phyloP scores from a whole-genome alignment of 2,113 vertebrate genomes.

The Pterocles orientalis region DNA sequence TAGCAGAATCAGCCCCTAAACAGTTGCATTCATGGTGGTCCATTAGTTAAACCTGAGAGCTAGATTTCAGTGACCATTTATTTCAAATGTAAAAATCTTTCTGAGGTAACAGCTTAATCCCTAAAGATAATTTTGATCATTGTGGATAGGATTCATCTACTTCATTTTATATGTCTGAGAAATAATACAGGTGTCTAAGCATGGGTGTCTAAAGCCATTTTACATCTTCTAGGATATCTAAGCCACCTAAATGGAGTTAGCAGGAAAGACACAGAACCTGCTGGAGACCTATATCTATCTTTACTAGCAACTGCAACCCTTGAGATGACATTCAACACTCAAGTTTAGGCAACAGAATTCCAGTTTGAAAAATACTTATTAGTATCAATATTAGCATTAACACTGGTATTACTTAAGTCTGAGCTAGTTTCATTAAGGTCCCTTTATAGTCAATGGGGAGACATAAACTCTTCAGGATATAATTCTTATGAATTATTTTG shows the following conservation, averaged over 20 bases:
- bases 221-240: neutral
- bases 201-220: neutral
- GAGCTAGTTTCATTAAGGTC: neutral
- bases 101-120: neutral
- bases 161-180: neutral
- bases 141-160: neutral
- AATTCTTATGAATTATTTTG: neutral
- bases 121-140: neutral
- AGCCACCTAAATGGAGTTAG: neutral
- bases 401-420: neutral
- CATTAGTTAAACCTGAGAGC: neutral
- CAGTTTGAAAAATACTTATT: neutral
- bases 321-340: neutral
- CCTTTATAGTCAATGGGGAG: neutral
- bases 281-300: rapidly evolving
- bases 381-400: neutral
- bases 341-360: neutral
- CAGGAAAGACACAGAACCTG: neutral
- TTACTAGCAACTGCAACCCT: neutral
- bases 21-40: neutral
- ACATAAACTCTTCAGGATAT: neutral
- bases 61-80: neutral
- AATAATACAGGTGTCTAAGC: neutral
- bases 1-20: neutral
- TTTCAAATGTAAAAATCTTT: neutral